phyloP scores from a whole-genome alignment of 2,888 invertebrate genomes.

The Ormyrus labotus region DNA sequence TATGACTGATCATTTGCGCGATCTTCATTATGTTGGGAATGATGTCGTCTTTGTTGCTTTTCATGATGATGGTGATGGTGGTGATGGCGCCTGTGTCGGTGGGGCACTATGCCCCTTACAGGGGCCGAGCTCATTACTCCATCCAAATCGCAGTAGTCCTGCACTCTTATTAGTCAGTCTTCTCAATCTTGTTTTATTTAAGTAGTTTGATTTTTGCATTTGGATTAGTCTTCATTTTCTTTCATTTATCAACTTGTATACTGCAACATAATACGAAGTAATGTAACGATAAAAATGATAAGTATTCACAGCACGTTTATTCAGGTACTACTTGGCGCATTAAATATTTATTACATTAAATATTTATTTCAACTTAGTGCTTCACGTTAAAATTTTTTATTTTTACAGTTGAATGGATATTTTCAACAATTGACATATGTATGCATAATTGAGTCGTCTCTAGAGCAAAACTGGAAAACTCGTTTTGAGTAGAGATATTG shows the following conservation, averaged over 20 bases:
- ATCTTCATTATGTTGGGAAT: conserved; percentile 33
- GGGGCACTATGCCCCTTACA: conserved; percentile 73
- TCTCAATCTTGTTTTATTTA: conserved; percentile 10
- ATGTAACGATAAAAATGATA: neutral
- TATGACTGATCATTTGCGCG: conserved; percentile 60
- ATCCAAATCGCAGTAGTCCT: conserved; percentile 68
- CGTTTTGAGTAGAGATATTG: neutral
- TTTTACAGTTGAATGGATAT: neutral
- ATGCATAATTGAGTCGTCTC: no score
- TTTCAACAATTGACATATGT: neutral
- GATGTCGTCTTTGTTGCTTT: conserved; percentile 61
- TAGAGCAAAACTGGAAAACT: neutral
- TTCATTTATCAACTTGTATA: neutral
- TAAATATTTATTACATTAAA: neutral
- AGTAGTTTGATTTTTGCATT: conserved; percentile 13
- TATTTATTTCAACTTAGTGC: conserved; percentile 12
- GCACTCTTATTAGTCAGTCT: conserved; percentile 36
- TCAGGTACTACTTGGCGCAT: conserved; percentile 3
- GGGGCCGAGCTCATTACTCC: conserved; percentile 76
- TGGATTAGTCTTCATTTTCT: conserved; percentile 8
- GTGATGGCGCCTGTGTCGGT: conserved; percentile 72
- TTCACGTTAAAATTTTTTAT: neutral
- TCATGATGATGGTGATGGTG: conserved; percentile 65
- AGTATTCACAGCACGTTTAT: neutral
- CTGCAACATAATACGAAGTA: conserved; percentile 28